Evolutionary conservation across 2,888 invertebrate species (phyloP).

Genomic region (Eilema griseolum): DNA sequence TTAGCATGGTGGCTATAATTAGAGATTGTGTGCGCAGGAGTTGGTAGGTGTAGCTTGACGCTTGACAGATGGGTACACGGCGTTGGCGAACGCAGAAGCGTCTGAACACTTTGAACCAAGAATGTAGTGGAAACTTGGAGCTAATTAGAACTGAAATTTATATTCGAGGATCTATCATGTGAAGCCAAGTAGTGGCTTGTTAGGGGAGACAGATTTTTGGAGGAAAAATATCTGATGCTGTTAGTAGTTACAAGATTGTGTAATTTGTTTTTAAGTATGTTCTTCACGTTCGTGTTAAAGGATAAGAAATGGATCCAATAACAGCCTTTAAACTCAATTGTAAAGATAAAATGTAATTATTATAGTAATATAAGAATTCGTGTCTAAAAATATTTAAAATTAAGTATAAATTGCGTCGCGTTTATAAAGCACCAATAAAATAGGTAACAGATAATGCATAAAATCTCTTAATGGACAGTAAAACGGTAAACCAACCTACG

Average conservation of each 20-base stretch:
- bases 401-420: background rate
- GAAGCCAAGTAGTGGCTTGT: slow-evolving; percentile 37
- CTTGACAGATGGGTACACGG: slow-evolving; percentile 82
- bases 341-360: background rate
- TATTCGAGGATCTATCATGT: slow-evolving; percentile 61
- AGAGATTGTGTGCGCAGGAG: slow-evolving; percentile 63
- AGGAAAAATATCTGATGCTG: slow-evolving; percentile 16
- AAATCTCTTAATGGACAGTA: background rate
- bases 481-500: slow-evolving; percentile 2
- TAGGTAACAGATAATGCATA: background rate
- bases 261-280: background rate
- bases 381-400: no score
- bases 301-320: background rate
- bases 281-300: background rate
- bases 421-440: background rate
- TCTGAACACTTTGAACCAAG: slow-evolving; percentile 69
- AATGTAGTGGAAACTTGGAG: slow-evolving; percentile 65
- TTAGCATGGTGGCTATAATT: slow-evolving; percentile 77
- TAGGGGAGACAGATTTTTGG: slow-evolving; percentile 39
- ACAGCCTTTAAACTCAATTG: background rate
- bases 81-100: slow-evolving; percentile 69
- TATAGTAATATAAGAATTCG: background rate
- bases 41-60: slow-evolving; percentile 74
- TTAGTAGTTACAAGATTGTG: background rate
- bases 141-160: slow-evolving; percentile 80